These are phyloP conservation scores for Carcinoscorpius rotundicauda DNA, from an alignment of 1,140 invertebrate species.

Conservation along the genomic window DNA sequence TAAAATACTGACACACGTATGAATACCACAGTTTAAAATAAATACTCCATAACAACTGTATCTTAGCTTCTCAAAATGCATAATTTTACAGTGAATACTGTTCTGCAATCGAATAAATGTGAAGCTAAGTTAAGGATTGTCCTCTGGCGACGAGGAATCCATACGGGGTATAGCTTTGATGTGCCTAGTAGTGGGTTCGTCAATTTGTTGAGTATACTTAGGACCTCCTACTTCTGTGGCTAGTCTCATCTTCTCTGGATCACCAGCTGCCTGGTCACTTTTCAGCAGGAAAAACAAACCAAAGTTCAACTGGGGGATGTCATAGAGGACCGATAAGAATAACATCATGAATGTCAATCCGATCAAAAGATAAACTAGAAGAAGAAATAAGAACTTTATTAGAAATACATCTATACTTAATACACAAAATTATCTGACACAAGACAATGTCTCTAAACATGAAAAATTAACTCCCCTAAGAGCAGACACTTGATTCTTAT, in stretches of 20 bases:
- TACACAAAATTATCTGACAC: neutral
- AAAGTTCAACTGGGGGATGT: slow-evolving; percentile 73
- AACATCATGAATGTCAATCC: slow-evolving; percentile 74
- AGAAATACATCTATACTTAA: neutral
- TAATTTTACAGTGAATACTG: too few relatives aligned
- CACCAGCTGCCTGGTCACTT: slow-evolving; percentile 34
- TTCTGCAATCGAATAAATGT: neutral
- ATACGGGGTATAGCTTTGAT: slow-evolving; percentile 19
- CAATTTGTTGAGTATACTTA: slow-evolving; percentile 36
- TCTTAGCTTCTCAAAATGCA: too few relatives aligned
- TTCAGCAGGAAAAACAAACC: slow-evolving; percentile 58
- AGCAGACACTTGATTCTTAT: too few relatives aligned
- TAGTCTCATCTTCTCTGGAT: slow-evolving; percentile 49
- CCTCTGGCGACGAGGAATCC: slow-evolving; percentile 21
- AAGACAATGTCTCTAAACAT: too few relatives aligned
- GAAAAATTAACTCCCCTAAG: too few relatives aligned
- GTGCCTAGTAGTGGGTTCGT: slow-evolving; percentile 23
- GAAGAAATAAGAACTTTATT: slow-evolving; percentile 17
- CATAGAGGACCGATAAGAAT: slow-evolving; percentile 65
- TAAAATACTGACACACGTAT: too few relatives aligned
- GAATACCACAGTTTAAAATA: too few relatives aligned
- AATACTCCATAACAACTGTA: too few relatives aligned
- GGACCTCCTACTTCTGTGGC: slow-evolving; percentile 31
- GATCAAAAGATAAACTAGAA: slow-evolving; percentile 57
- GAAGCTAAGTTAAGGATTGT: slow-evolving; percentile 8